Conservation (phyloP, 2,888 invertebrate species). For the Temnothorax ravouxi region DNA sequence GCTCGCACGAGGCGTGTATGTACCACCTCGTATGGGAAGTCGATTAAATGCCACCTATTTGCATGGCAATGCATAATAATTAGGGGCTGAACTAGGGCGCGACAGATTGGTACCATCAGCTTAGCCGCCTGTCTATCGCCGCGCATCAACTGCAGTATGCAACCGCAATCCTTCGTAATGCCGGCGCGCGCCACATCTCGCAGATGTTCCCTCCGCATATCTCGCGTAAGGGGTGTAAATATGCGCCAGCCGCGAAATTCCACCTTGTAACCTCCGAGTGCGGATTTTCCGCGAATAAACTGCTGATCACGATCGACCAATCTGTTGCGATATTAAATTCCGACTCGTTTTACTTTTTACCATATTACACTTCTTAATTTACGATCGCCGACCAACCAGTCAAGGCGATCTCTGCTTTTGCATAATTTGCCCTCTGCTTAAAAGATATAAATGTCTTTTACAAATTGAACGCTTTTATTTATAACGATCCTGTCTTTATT, state of each 20-base stretch:
- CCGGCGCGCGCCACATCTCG: slow-evolving; percentile 19
- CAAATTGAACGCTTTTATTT: not conserved
- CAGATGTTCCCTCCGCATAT: slow-evolving; percentile 39
- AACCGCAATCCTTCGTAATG: slow-evolving; percentile 52
- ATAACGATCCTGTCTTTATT: not conserved
- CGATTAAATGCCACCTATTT: slow-evolving; percentile 82
- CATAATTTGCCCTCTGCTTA: not conserved
- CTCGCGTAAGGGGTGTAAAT: slow-evolving; percentile 39
- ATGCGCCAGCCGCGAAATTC: slow-evolving; percentile 29
- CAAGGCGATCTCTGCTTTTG: not conserved
- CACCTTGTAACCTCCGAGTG: not conserved
- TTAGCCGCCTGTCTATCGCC: slow-evolving; percentile 44
- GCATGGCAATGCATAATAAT: slow-evolving; percentile 84
- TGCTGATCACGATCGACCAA: slow-evolving; percentile 34
- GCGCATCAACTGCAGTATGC: slow-evolving; percentile 41
- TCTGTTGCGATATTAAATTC: slow-evolving; percentile 24
- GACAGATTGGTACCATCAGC: slow-evolving; percentile 54
- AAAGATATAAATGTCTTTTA: not conserved
- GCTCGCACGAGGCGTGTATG: not conserved
- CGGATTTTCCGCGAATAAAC: slow-evolving; percentile 33
- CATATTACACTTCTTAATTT: not conserved
- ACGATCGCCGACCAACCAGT: not conserved
- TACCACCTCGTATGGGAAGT: slow-evolving; percentile 59
- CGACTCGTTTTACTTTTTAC: not conserved
- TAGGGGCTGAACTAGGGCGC: slow-evolving; percentile 67